A percentile compares a stretch with the other conserved stretches of the same genome.
phyloP scores from a whole-genome alignment of 2,888 invertebrate genomes.

The Hydriomena furcata region DNA sequence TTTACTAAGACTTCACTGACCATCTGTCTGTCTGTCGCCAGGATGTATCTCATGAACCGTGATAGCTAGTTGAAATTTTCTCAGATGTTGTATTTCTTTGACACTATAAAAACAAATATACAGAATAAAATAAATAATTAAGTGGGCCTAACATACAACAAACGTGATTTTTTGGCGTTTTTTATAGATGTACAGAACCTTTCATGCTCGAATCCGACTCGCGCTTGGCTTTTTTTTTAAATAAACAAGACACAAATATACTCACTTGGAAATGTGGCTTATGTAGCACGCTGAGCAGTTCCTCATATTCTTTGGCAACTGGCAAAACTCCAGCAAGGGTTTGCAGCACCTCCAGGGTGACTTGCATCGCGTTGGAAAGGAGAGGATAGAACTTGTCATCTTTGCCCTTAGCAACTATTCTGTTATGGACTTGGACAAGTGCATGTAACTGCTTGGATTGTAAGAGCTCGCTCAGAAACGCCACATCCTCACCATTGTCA shows the following conservation, averaged over 20 bases:
- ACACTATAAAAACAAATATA: too few species aligned
- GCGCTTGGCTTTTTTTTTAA: too few species aligned
- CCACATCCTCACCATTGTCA: slow-evolving; percentile 92
- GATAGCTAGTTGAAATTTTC: too few species aligned
- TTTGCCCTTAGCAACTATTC: slow-evolving; percentile 91
- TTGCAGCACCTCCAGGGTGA: slow-evolving; percentile 91
- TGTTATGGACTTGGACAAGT: slow-evolving; percentile 95
- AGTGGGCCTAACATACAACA: too few species aligned
- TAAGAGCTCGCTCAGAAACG: slow-evolving; percentile 91
- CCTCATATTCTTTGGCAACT: slow-evolving; percentile 89
- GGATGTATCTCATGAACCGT: too few species aligned
- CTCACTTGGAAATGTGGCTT: slow-evolving; percentile 93
- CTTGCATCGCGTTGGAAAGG: slow-evolving; percentile 93
- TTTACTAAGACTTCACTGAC: too few species aligned
- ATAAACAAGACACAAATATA: not conserved
- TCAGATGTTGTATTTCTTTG: too few species aligned
- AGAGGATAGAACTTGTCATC: slow-evolving; percentile 93
- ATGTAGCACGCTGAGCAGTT: slow-evolving; percentile 91
- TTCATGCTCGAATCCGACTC: too few species aligned
- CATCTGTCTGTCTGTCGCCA: too few species aligned
- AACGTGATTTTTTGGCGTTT: too few species aligned
- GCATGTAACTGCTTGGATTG: slow-evolving; percentile 95
- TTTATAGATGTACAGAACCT: too few species aligned
- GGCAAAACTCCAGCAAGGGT: slow-evolving; percentile 86
- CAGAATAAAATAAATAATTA: too few species aligned